These are phyloP conservation scores for Larimichthys polyactis DNA, from an alignment of 2,113 vertebrate genomes.

Conservation along the genomic window DNA sequence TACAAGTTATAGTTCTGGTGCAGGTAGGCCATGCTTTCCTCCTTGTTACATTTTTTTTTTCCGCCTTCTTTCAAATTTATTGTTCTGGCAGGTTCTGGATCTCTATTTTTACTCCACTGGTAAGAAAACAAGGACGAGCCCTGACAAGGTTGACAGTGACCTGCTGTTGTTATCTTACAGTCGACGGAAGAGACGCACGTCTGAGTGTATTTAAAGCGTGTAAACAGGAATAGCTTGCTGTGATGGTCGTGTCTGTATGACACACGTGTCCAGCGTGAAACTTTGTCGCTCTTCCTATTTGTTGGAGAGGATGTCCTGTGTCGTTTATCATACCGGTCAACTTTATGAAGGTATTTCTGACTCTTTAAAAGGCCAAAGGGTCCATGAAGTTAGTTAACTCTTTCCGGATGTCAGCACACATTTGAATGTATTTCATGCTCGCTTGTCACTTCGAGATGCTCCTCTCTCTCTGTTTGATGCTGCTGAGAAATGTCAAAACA, in stretches of 20 bases:
- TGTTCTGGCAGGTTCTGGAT: background rate
- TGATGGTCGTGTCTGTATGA: conserved; percentile 32
- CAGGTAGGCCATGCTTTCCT: conserved; percentile 10
- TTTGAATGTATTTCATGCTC: background rate
- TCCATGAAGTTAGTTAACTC: background rate
- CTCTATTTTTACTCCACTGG: background rate
- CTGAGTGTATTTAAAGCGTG: conserved; percentile 60
- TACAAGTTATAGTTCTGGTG: conserved; percentile 4
- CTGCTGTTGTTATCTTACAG: conserved; percentile 46
- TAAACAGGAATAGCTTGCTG: conserved; percentile 78
- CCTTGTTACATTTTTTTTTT: background rate
- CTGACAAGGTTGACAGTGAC: conserved; percentile 36
- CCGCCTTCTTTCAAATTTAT: background rate
- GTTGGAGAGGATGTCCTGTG: conserved; percentile 71
- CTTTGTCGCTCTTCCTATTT: conserved; percentile 58
- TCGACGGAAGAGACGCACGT: conserved; percentile 59
- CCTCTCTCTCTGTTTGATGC: conserved; percentile 33
- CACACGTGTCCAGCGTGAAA: conserved; percentile 35
- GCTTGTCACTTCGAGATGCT: conserved; percentile 35
- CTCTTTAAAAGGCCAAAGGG: background rate
- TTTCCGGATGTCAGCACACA: background rate
- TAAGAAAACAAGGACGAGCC: conserved; percentile 16
- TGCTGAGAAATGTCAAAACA: conserved; percentile 53
- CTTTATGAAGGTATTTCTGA: background rate
- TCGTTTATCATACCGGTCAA: conserved; percentile 35